Base-by-base conservation (phyloP, 2,113 vertebrate genomes). In the Crocuta crocuta region DNA sequence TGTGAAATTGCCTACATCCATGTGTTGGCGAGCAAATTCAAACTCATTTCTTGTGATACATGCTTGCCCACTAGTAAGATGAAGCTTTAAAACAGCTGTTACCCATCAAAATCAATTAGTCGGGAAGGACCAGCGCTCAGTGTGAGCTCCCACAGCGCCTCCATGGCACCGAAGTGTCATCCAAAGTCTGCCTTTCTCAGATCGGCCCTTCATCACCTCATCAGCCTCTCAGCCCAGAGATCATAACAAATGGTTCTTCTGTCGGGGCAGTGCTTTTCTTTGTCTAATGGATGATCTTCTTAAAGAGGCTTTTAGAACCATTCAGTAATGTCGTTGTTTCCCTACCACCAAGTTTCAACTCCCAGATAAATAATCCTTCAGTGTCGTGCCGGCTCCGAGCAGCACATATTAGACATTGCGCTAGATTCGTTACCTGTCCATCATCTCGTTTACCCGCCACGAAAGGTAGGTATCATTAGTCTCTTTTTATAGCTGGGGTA, bases 51-150 rank as follows among this genome's bases (percentile, higher is more conserved):
- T 79, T 81, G 28, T 50, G 94, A 92, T 83, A 81, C 55, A 58
- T 35, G 66, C 61, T 94, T 92, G 94, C 87, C 53, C 84, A 58
- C 76, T 73, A 70, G 87, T 63, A 87, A 96, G 17, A 70, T 91
- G 88, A 90, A 93, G 80, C 81, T 94, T 76, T 85, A 68, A 81
- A 82, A 90, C 71, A 92, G 58, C 70, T 89, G 35, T 82, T 96
- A 87, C 61, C 92, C 84, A 90, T 95, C 94, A 94, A 92, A 91
- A 89, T 35, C 84, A 55, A 90, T 95, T 50, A 35, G 39, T 82
- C 55, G 70, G 43, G 50, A 79, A 84, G 58, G 55, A 23, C 73
- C 35, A 21, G 50, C 68, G 48, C 88, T 70, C 12, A 0, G 10
- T 7, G 21, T 50, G n/a, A 80, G 93, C 61, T 73, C 89, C 84